Percentiles rank a stretch among this genome's conserved stretches.
phyloP scores from a whole-genome alignment of 2,888 invertebrate genomes.

The Pristionchus entomophagus region DNA sequence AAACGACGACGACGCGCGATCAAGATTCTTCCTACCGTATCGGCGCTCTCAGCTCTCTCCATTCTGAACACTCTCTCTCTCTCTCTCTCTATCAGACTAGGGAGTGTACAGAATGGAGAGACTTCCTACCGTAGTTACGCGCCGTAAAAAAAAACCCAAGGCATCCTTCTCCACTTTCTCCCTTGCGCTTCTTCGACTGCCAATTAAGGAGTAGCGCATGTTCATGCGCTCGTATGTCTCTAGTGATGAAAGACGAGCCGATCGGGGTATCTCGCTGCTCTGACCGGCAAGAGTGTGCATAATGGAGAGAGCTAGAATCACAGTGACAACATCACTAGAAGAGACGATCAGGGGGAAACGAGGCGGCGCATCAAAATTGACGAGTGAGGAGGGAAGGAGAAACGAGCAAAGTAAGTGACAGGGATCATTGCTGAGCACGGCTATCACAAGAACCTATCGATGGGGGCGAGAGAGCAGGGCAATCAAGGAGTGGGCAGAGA shows the following conservation, averaged over 20 bases:
- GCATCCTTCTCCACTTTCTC: neutral
- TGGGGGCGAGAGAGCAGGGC: no score
- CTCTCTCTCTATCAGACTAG: neutral
- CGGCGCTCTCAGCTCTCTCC: no score
- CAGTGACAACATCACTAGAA: no score
- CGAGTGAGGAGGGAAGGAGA: neutral
- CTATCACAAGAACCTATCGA: no score
- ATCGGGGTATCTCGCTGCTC: no score
- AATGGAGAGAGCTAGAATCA: no score
- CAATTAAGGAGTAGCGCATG: conserved; percentile 12
- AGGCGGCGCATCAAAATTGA: neutral
- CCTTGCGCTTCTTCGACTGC: neutral
- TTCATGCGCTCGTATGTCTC: neutral
- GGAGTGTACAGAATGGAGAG: neutral
- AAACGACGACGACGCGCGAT: no score
- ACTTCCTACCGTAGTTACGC: neutral
- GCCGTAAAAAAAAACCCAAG: neutral
- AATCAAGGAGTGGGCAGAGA: no score
- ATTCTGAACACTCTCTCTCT: neutral
- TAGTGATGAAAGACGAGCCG: neutral
- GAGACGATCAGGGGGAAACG: no score
- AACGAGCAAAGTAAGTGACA: neutral
- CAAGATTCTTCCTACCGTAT: no score
- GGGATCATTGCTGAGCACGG: neutral
- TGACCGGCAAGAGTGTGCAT: neutral